Evolutionary conservation across 2,113 vertebrate species (phyloP).

Genomic region (Syngnathus floridae): DNA sequence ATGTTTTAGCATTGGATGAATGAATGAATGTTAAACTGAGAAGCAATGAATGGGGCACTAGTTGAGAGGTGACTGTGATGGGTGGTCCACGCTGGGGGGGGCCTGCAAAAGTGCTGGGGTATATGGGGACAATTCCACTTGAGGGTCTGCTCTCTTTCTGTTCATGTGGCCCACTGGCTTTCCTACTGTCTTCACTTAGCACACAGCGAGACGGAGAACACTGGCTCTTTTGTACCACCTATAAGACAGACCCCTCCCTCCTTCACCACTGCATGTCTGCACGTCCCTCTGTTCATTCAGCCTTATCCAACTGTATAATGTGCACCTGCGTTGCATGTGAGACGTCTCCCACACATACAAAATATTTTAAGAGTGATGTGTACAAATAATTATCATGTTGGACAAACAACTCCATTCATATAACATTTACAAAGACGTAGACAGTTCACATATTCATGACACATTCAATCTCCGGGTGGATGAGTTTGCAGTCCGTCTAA

Average conservation of each 20-base stretch:
- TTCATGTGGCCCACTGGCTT: constrained; percentile 5
- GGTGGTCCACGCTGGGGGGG: constrained; percentile 14
- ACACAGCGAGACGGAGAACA: constrained; percentile 44
- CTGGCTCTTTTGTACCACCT: constrained; percentile 64
- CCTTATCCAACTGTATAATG: constrained; percentile 51
- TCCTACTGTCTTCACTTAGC: constrained; percentile 29
- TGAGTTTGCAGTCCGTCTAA: too few relatives aligned
- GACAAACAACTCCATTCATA: neutral
- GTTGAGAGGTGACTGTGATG: constrained; percentile 29
- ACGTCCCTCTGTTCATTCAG: constrained; percentile 38
- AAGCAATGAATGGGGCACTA: constrained; percentile 18
- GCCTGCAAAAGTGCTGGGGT: constrained; percentile 11
- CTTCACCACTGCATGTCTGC: constrained; percentile 1
- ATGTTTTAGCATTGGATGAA: neutral
- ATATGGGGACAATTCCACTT: constrained; percentile 46
- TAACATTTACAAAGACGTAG: neutral
- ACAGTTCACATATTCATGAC: neutral
- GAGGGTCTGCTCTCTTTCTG: constrained; percentile 27
- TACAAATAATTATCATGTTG: neutral
- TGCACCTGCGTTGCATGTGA: constrained; percentile 56
- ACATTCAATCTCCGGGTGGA: neutral
- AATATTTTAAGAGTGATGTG: neutral
- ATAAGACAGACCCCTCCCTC: constrained; percentile 44
- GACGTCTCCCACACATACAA: constrained; percentile 30
- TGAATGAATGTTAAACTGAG: constrained; percentile 10